Percentiles rank a stretch among this genome's conserved stretches.
These are phyloP conservation scores for Bombylius major DNA, from an alignment of 2,888 invertebrate genomes.

Conservation along the genomic window DNA sequence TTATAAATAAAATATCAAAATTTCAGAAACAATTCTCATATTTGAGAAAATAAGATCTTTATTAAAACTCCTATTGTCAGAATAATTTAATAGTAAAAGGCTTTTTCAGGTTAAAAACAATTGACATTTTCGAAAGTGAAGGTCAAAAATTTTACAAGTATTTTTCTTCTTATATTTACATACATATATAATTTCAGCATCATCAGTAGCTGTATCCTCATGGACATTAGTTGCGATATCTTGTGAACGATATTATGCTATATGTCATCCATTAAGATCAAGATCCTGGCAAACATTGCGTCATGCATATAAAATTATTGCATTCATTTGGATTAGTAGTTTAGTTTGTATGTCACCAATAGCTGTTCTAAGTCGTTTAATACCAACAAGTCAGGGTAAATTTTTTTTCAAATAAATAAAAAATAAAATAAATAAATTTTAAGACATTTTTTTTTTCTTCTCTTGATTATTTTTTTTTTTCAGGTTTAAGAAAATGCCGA, in stretches of 20 bases:
- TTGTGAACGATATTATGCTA: constrained; percentile 65
- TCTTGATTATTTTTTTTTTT: neutral
- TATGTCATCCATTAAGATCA: constrained; percentile 61
- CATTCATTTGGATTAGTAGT: constrained; percentile 51
- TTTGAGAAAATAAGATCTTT: too few relatives aligned
- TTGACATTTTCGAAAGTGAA: too few relatives aligned
- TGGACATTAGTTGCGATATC: constrained; percentile 70
- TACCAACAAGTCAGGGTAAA: constrained; percentile 40
- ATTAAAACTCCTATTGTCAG: too few relatives aligned
- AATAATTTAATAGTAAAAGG: too few relatives aligned
- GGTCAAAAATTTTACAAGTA: too few relatives aligned
- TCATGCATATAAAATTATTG: constrained; percentile 60
- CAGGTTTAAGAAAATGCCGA: constrained; percentile 49
- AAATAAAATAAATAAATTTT: neutral
- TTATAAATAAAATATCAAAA: too few relatives aligned
- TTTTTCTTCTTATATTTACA: too few relatives aligned
- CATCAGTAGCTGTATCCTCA: constrained; percentile 61
- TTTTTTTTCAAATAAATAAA: neutral
- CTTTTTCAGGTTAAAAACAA: too few relatives aligned
- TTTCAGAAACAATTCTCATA: too few relatives aligned
- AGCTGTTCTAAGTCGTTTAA: constrained; percentile 44
- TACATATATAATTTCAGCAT: constrained; percentile 48
- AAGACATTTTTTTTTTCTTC: neutral
- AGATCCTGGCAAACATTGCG: constrained; percentile 62
- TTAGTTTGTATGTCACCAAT: constrained; percentile 53